These are phyloP conservation scores for Drosophila littoralis DNA, from an alignment of 1,140 invertebrate genomes.

Conservation along the genomic window DNA sequence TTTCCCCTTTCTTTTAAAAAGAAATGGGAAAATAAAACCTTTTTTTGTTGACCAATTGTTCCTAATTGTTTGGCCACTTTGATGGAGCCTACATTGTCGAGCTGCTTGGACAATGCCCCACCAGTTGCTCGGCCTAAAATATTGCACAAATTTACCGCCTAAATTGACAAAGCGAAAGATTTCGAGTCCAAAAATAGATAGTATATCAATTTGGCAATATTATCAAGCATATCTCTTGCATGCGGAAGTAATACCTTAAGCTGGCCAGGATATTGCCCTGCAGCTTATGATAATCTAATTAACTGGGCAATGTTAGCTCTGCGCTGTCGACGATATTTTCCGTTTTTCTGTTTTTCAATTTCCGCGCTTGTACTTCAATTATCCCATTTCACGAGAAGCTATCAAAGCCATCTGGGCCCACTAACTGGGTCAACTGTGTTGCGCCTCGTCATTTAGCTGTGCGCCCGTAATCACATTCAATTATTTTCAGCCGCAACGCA, in stretches of 20 bases:
- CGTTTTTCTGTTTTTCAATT: conserved; percentile 65
- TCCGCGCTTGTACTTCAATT: conserved; percentile 73
- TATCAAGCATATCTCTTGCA: background rate
- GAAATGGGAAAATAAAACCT: background rate
- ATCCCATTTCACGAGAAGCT: conserved; percentile 39
- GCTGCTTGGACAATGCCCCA: conserved; percentile 46
- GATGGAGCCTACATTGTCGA: conserved; percentile 39
- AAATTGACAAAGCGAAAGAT: background rate
- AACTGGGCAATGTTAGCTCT: conserved; percentile 18
- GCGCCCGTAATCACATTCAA: conserved; percentile 66
- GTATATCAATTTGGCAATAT: conserved; percentile 4
- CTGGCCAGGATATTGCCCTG: background rate
- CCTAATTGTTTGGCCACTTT: conserved; percentile 65
- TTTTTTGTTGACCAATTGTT: conserved; percentile 55
- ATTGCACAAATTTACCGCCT: no score
- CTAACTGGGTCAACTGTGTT: conserved; percentile 69
- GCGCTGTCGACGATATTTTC: conserved; percentile 50
- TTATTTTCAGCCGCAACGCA: conserved; percentile 62
- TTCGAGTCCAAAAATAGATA: background rate
- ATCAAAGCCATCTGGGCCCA: conserved; percentile 42
- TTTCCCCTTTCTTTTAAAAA: background rate
- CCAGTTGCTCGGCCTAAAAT: no score
- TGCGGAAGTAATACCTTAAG: background rate
- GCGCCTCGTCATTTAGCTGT: conserved; percentile 49
- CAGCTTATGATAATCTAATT: conserved; percentile 42